phyloP scores from a whole-genome alignment of 1,140 invertebrate genomes.

The Trichoplusia ni region DNA sequence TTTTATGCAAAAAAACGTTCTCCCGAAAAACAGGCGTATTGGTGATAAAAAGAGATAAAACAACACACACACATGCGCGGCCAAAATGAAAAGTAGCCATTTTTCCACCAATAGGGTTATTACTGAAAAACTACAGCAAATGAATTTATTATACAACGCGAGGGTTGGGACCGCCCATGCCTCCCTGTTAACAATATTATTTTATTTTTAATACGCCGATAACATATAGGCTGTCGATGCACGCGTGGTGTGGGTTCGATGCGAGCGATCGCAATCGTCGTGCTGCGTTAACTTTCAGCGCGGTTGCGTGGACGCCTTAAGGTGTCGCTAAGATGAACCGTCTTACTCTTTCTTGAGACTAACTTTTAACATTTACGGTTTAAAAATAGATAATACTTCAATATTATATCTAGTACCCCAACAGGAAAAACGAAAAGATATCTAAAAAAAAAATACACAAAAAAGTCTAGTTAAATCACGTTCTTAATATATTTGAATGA shows the following conservation, averaged over 20 bases:
- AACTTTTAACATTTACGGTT: too few species aligned
- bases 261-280: too few species aligned
- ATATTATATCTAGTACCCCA: too few species aligned
- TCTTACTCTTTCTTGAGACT: too few species aligned
- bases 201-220: slow-evolving; percentile 58
- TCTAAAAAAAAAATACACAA: too few species aligned
- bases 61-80: slow-evolving; percentile 38
- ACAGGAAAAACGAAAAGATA: too few species aligned
- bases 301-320: too few species aligned
- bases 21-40: slow-evolving; percentile 28
- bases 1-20: slow-evolving; percentile 23
- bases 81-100: slow-evolving; percentile 66
- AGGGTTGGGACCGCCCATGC: slow-evolving; percentile 42
- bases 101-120: slow-evolving; percentile 71
- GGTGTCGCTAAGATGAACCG: too few species aligned
- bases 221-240: slow-evolving; percentile 14
- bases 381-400: too few species aligned
- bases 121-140: slow-evolving; percentile 72
- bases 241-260: not conserved
- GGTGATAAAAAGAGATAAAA: slow-evolving; percentile 63
- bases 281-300: too few species aligned
- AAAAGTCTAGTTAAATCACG: too few species aligned
- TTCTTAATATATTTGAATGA: too few species aligned
- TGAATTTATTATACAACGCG: slow-evolving; percentile 63
- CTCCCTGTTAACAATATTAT: slow-evolving; percentile 47